Percentiles rank a stretch among this genome's conserved stretches.
Evolutionary conservation across 2,113 vertebrate genomes (phyloP).

Genomic region (Xiphophorus hellerii): DNA sequence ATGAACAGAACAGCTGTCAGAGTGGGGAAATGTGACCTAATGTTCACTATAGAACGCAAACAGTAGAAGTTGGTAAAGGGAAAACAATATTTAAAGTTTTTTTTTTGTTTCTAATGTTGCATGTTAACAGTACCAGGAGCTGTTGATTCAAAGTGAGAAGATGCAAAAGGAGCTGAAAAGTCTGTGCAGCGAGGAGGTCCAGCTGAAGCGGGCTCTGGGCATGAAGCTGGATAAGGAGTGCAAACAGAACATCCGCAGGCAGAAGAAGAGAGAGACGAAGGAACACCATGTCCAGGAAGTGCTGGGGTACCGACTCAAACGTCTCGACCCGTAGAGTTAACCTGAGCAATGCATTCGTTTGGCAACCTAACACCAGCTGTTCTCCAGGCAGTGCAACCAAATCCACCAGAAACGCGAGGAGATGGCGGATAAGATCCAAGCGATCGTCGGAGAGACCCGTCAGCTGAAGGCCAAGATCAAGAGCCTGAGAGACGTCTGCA

Average conservation of each 20-base stretch:
- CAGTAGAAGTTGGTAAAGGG: too few relatives aligned
- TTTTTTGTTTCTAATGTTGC: too few relatives aligned
- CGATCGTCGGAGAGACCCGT: slow-evolving; percentile 68
- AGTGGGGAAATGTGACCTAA: not conserved
- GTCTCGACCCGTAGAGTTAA: accelerated
- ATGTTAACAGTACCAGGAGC: slow-evolving; percentile 60
- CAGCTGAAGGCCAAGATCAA: slow-evolving; percentile 77
- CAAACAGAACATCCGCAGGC: slow-evolving; percentile 77
- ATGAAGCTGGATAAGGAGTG: slow-evolving; percentile 80
- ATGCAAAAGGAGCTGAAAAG: slow-evolving; percentile 80
- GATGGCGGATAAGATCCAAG: slow-evolving; percentile 75
- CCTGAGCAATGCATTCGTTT: not conserved
- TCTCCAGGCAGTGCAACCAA: slow-evolving; percentile 75
- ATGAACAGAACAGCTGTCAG: not conserved
- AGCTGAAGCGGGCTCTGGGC: slow-evolving; percentile 69
- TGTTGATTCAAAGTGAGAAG: slow-evolving; percentile 65
- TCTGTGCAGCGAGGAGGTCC: slow-evolving; percentile 68
- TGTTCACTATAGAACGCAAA: too few relatives aligned
- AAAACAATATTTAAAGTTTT: too few relatives aligned
- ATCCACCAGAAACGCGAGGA: slow-evolving; percentile 80
- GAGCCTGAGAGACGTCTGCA: slow-evolving; percentile 70
- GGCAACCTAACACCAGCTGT: not conserved
- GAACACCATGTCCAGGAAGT: slow-evolving; percentile 76
- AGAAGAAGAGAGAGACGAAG: slow-evolving; percentile 78
- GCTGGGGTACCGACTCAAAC: slow-evolving; percentile 65